Evolutionary conservation across 2,797 vertebrate species (phyloP), one percentile per base, ranked within the genome.

Genomic region (Psittacula echo): DNA sequence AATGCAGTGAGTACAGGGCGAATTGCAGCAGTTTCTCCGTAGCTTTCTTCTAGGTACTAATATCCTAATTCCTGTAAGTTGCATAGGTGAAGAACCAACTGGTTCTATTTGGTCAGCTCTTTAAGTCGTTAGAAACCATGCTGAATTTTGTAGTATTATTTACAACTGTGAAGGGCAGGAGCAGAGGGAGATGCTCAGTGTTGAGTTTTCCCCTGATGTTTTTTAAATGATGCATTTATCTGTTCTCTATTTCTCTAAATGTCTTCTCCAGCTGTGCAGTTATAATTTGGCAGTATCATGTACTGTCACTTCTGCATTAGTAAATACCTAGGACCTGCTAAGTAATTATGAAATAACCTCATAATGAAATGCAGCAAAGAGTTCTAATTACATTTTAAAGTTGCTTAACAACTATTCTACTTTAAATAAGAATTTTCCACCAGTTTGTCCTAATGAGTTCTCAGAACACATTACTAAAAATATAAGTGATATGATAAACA

Each of bases 321-420:
- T 95, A 96, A 97, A 97, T 96, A 97, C 80, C 91, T 96, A 97
- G 97, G 87, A 92, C 97, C 96, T 98, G 97, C 97, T 98, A 97
- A 96, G 97, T 98, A 98, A 98, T 99, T 99, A 99, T 94, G 97
- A 95, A 98, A 97, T 99, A 99, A 99, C 97, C 97, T 98, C 97
- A 96, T 98, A 98, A 99, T 98, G 97, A 98, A 98, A 99, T 99
- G 98, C 99, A 98, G 97, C 81, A 97, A 98, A 97, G 97, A 93
- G 71, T 97, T 98, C 98, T 98, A 97, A 99, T 99, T 99, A 98
- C 98, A 98, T 96, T 97, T 98, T 98, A 97, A 98, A 98, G 97
- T 98, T 98, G 97, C 98, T 98, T 98, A 98, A 98, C 92, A 97
- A 95, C 95, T 98, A 98, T 98, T 98, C 88, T 97, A 97, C 95